A percentile compares a stretch with the other conserved stretches of the same genome.
Conservation (phyloP, 2,797 vertebrate genomes). For the Acanthis flammea region DNA sequence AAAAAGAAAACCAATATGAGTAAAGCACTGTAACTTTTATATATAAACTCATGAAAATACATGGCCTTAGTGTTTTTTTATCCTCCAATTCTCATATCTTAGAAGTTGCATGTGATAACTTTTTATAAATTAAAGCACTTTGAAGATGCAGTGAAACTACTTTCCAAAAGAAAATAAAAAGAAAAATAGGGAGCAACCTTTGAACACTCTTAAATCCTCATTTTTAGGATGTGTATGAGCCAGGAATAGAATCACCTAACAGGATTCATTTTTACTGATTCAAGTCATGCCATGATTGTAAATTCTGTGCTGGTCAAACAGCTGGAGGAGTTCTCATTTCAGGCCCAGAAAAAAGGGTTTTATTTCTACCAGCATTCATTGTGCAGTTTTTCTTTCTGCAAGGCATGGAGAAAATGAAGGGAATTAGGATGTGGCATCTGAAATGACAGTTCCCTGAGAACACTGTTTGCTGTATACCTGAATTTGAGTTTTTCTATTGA, state of each 20-base stretch:
- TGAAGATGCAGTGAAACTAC: neutral
- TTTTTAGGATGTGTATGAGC: neutral
- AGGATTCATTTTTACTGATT: conserved; percentile 20
- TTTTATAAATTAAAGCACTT: conserved; percentile 22
- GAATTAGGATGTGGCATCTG: conserved; percentile 21
- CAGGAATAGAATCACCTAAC: neutral
- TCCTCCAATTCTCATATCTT: conserved; percentile 9
- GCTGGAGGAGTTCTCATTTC: conserved; percentile 34
- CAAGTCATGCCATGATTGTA: conserved; percentile 26
- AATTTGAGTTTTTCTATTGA: conserved; percentile 9
- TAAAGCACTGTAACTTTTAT: conserved; percentile 34
- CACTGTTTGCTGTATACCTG: neutral
- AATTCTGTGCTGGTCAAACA: conserved; percentile 37
- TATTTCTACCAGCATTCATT: neutral
- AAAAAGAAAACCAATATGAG: conserved; percentile 32
- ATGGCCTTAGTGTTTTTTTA: conserved; percentile 16
- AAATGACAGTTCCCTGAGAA: conserved; percentile 28
- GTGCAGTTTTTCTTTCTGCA: conserved; percentile 19
- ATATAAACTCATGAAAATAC: conserved; percentile 46
- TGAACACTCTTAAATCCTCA: conserved; percentile 1
- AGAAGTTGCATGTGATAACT: neutral
- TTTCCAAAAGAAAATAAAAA: conserved; percentile 24
- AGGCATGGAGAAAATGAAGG: conserved; percentile 32
- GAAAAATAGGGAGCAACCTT: neutral
- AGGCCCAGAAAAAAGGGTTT: conserved; percentile 7